Evolutionary conservation across 2,113 vertebrate genomes (phyloP).

Genomic region (Pitta sordida): DNA sequence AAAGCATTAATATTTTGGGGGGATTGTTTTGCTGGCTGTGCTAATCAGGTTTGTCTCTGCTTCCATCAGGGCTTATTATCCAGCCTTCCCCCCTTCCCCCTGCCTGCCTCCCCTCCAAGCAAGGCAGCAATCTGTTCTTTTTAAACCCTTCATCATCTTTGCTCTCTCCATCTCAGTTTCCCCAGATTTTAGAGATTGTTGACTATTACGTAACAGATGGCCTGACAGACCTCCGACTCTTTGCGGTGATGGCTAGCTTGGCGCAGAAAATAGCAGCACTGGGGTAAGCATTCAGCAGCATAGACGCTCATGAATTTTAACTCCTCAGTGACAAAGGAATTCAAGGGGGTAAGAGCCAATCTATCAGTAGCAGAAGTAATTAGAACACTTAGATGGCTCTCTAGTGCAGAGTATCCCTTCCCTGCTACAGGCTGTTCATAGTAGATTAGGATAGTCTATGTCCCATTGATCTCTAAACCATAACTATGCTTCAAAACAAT

Average conservation of each 20-base stretch:
- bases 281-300: conserved; percentile 82
- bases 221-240: conserved; percentile 90
- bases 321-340: conserved; percentile 75
- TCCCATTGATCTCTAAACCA: conserved; percentile 66
- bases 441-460: conserved; percentile 70
- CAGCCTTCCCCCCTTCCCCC: not conserved
- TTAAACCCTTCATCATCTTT: conserved; percentile 76
- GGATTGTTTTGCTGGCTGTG: conserved; percentile 64
- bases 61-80: conserved; percentile 69
- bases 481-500: conserved; percentile 70
- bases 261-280: conserved; percentile 88
- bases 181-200: conserved; percentile 91
- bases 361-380: conserved; percentile 79
- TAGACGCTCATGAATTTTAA: conserved; percentile 82
- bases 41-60: conserved; percentile 65
- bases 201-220: conserved; percentile 94
- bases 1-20: conserved; percentile 41
- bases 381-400: conserved; percentile 77
- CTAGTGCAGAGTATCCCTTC: conserved; percentile 66
- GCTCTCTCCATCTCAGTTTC: conserved; percentile 64
- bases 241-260: conserved; percentile 88
- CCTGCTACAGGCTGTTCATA: conserved; percentile 60
- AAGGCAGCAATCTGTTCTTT: conserved; percentile 77
- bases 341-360: conserved; percentile 74
- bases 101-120: conserved; percentile 30